phyloP scores from a whole-genome alignment of 1,140 invertebrate genomes.

The Nebria ingens region DNA sequence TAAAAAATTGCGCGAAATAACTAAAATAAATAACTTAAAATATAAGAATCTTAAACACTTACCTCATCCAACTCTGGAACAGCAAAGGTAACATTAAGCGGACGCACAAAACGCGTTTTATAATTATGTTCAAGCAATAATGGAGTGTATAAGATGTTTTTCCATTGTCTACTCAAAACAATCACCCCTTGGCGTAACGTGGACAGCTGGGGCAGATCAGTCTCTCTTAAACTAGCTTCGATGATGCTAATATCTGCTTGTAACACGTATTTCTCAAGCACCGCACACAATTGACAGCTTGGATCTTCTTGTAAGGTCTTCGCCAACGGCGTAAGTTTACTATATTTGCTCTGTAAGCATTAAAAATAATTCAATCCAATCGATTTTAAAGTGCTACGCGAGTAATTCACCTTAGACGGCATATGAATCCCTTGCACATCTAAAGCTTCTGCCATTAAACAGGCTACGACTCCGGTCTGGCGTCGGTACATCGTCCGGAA shows the following conservation, averaged over 20 bases:
- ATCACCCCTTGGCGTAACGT: slow-evolving; percentile 88
- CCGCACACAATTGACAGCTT: slow-evolving; percentile 84
- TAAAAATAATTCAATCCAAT: slow-evolving; percentile 13
- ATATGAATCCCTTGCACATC: slow-evolving; percentile 75
- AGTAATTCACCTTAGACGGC: slow-evolving; percentile 58
- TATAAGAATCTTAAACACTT: too few species aligned
- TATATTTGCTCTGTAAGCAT: slow-evolving; percentile 71
- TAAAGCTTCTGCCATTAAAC: slow-evolving; percentile 88
- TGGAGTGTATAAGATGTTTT: slow-evolving; percentile 90
- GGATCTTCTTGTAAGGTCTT: slow-evolving; percentile 92
- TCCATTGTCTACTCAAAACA: slow-evolving; percentile 90
- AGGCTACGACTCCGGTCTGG: slow-evolving; percentile 80
- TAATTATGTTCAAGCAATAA: slow-evolving; percentile 81
- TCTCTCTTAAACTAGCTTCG: slow-evolving; percentile 73
- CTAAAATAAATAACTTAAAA: too few species aligned
- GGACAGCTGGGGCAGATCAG: slow-evolving; percentile 74
- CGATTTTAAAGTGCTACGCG: slow-evolving; percentile 9
- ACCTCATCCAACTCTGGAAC: slow-evolving; percentile 73
- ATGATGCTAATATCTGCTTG: slow-evolving; percentile 62
- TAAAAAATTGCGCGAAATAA: too few species aligned
- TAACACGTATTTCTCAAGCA: slow-evolving; percentile 76
- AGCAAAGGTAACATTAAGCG: slow-evolving; percentile 80
- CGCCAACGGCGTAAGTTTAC: slow-evolving; percentile 75
- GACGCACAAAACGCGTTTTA: slow-evolving; percentile 68
- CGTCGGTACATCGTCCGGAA: slow-evolving; percentile 62